Evolutionary conservation across 2,797 vertebrate genomes (phyloP), one percentile per base, ranked within the genome.

Genomic region (Dallia pectoralis): DNA sequence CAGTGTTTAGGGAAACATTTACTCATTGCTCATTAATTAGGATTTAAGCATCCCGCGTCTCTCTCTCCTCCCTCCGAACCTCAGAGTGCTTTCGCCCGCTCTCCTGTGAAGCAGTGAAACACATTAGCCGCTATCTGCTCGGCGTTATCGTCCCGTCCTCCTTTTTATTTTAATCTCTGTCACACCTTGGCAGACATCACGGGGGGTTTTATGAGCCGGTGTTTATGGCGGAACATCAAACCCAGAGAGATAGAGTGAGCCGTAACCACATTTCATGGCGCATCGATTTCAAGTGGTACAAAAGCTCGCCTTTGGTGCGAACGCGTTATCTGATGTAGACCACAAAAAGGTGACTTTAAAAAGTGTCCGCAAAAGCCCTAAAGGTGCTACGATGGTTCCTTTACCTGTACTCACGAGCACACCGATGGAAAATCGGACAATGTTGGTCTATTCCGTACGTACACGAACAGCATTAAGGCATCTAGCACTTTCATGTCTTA

Each of bases 131-230:
- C 16, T 67, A 67, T 67, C 66, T 47, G 30, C 36, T 22, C 22
- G 6, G 36, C 25, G 66, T 27, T 67, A 47, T 47, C 66, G 1
- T 16, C 66, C n/a, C 4, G 18, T 33, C 63, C 33, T 36, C n/a
- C 32, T 11, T 15, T 15, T n/a, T n/a, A 44, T 44, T 44, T 33
- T 36, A 16, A 33, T 65, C 30, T 36, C 61, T 29, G 44, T 27
- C 66, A 67, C 65, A 67, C 32, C 64, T n/a, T 40, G 25, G 33
- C 16, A 48, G 47, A 66, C 62, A 22, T 73, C 61, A 77, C 69
- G 56, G 69, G 61, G 61, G 36, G n/a, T 32, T 44, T 27, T 44
- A 40, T n/a, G 36, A 4, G 59, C 36, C 29, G 30, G 59, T 64
- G 61, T 29, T 63, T 62, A 64, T 61, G 44, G 47, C 63, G 59